phyloP scores from a whole-genome alignment of 2,113 vertebrate species.

The Lophotis ruficrista region DNA sequence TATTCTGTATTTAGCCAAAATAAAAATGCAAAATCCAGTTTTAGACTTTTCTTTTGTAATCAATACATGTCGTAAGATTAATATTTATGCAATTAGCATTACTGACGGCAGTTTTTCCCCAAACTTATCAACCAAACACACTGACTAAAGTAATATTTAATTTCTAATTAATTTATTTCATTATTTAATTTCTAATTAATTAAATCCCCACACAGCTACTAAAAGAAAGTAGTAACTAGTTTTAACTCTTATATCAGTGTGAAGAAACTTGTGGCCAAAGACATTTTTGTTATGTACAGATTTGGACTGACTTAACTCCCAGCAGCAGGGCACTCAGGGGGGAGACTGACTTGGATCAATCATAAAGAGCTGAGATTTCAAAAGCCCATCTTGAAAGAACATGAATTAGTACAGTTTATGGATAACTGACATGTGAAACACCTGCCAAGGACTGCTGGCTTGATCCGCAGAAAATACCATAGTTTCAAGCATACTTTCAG shows the following conservation, averaged over 20 bases:
- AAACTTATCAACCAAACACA: background rate
- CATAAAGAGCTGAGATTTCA: background rate
- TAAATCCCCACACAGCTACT: background rate
- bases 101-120: background rate
- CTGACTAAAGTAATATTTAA: background rate
- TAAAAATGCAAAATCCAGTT: background rate
- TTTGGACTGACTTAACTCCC: background rate
- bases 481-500: background rate
- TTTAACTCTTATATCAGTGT: background rate
- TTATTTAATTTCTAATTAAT: background rate
- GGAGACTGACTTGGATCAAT: background rate
- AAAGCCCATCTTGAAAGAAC: background rate
- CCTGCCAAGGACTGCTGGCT: background rate
- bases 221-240: background rate
- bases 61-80: background rate
- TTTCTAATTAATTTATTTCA: too few species aligned
- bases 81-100: background rate
- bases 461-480: background rate
- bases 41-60: background rate
- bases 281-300: background rate
- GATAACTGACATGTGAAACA: background rate
- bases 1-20: background rate
- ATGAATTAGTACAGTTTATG: background rate
- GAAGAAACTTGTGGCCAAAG: background rate
- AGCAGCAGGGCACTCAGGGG: background rate